These are phyloP conservation scores for Stegodyphus dumicola DNA, from an alignment of 1,140 invertebrate genomes.

Conservation along the genomic window DNA sequence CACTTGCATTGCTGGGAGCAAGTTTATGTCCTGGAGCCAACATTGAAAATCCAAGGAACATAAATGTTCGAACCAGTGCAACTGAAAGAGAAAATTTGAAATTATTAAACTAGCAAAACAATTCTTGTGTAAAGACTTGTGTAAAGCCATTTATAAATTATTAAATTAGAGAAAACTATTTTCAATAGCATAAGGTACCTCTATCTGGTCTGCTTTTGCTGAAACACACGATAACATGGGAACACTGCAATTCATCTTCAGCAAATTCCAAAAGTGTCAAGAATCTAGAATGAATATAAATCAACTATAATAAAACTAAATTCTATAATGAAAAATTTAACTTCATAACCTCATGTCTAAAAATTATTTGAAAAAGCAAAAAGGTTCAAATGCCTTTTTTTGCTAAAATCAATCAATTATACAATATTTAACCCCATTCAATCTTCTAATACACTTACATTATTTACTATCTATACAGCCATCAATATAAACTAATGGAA, in stretches of 20 bases:
- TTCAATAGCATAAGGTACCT: constrained; percentile 68
- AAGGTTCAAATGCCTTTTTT: too few species aligned
- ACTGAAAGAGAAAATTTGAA: constrained; percentile 71
- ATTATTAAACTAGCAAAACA: too few species aligned
- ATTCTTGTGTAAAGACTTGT: too few species aligned
- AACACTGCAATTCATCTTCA: constrained; percentile 89
- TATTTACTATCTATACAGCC: too few species aligned
- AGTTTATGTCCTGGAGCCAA: constrained; percentile 84
- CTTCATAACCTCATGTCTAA: too few species aligned
- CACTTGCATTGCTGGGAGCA: constrained; percentile 73
- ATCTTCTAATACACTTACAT: too few species aligned
- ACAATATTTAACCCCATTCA: too few species aligned
- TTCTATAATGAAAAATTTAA: not conserved
- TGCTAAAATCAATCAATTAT: too few species aligned
- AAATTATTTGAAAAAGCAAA: too few species aligned
- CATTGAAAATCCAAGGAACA: constrained; percentile 93
- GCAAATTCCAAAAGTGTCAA: constrained; percentile 94
- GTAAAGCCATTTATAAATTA: too few species aligned
- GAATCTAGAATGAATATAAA: constrained; percentile 72
- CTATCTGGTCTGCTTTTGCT: constrained; percentile 85
- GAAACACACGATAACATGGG: constrained; percentile 83
- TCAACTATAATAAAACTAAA: not conserved
- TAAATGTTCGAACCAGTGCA: constrained; percentile 90
- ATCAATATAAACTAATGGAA: too few species aligned
- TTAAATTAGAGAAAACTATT: too few species aligned